A percentile compares a stretch with the other conserved stretches of the same genome.
Conservation (phyloP, 2,888 invertebrate species). For the Drosophila glabriapex region DNA sequence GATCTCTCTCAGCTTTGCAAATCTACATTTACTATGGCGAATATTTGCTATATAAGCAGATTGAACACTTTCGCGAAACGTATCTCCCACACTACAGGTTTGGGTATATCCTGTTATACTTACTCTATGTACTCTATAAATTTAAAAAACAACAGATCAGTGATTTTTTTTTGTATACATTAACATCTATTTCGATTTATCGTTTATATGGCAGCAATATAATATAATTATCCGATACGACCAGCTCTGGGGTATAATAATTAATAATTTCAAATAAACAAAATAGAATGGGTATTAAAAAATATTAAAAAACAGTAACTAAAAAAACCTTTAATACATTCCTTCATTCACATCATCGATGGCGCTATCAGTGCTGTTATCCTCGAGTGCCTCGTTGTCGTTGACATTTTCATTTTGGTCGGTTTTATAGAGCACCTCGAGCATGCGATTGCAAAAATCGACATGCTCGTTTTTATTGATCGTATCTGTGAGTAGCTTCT, state of each 20-base stretch:
- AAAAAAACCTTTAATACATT: conserved; percentile 40
- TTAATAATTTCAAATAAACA: neutral
- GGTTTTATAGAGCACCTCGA: conserved; percentile 65
- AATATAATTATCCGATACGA: neutral
- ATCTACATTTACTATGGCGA: conserved; percentile 67
- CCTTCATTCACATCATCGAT: conserved; percentile 40
- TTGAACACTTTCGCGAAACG: conserved; percentile 60
- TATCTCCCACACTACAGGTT: neutral
- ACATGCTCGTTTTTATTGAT: conserved; percentile 55
- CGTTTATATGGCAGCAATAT: neutral
- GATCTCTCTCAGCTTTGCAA: conserved; percentile 52
- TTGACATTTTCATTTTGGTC: conserved; percentile 13
- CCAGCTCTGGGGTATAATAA: neutral
- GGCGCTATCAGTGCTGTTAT: conserved; percentile 23
- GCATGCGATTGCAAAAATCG: conserved; percentile 66
- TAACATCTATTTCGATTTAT: neutral
- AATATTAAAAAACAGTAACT: conserved; percentile 23
- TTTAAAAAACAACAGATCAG: neutral
- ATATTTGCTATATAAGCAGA: conserved; percentile 71
- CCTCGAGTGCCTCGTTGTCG: conserved; percentile 12
- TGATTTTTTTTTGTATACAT: neutral
- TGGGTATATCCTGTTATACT: neutral
- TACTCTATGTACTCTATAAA: neutral
- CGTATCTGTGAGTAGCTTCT: conserved; percentile 65
- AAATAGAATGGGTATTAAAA: conserved; percentile 10